phyloP scores from a whole-genome alignment of 2,797 vertebrate genomes.

The Falco cherrug region DNA sequence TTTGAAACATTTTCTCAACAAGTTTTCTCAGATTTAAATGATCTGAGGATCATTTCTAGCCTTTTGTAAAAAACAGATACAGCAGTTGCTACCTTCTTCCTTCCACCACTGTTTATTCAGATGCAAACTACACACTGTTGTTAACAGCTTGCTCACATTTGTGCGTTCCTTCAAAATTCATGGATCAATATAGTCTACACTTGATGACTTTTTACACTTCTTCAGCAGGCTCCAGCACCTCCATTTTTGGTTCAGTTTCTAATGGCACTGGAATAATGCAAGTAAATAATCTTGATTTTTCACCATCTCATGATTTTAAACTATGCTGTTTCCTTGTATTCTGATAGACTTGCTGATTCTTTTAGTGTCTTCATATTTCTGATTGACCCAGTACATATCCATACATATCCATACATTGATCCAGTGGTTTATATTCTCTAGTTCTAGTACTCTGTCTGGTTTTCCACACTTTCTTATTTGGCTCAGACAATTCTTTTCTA shows the following conservation, averaged over 20 bases:
- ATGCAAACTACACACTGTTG: neutral
- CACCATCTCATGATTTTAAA: neutral
- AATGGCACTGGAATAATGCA: neutral
- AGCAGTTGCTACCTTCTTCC: neutral
- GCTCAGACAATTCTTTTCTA: neutral
- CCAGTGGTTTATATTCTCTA: neutral
- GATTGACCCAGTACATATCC: neutral
- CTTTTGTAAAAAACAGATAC: neutral
- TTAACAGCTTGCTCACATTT: neutral
- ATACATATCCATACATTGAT: neutral
- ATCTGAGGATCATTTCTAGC: neutral
- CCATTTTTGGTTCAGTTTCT: neutral
- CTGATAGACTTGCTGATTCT: neutral
- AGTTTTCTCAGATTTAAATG: neutral
- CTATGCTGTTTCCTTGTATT: neutral
- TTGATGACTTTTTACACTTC: neutral
- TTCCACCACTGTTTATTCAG: neutral
- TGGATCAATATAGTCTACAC: neutral
- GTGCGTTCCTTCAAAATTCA: neutral
- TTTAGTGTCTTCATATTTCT: neutral
- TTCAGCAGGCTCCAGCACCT: neutral
- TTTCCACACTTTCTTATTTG: neutral
- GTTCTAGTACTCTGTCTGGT: neutral
- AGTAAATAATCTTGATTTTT: slow-evolving; percentile 7
- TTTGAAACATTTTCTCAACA: neutral